Evolutionary conservation across 1,140 invertebrate genomes (phyloP).

Genomic region (Aporrectodea caliginosa): DNA sequence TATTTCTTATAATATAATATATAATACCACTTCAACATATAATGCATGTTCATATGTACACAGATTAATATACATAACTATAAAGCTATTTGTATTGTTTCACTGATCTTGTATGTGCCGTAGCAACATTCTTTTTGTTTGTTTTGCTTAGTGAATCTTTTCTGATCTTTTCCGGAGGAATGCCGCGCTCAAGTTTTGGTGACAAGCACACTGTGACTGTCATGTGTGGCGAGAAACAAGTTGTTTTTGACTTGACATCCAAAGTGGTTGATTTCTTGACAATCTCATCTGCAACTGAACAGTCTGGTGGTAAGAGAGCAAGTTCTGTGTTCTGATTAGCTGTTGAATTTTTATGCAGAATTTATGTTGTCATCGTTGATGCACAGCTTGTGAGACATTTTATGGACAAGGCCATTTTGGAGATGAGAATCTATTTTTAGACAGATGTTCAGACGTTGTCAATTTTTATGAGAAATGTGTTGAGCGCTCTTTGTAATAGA

Average conservation of each 20-base stretch:
- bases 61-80: background rate
- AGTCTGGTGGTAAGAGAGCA: no score
- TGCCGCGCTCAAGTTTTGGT: slow-evolving; percentile 85
- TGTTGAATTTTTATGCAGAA: no score
- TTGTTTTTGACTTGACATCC: slow-evolving; percentile 89
- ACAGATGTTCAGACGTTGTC: no score
- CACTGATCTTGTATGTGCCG: background rate
- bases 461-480: no score
- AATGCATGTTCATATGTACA: background rate
- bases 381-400: no score
- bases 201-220: slow-evolving; percentile 74
- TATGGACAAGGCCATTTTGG: no score
- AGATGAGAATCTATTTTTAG: no score
- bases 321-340: no score
- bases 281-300: slow-evolving; percentile 9
- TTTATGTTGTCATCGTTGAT: no score
- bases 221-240: slow-evolving; percentile 11
- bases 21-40: background rate
- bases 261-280: slow-evolving; percentile 67
- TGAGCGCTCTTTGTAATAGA: no score
- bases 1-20: background rate
- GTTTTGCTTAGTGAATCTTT: slow-evolving; percentile 51
- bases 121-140: no score
- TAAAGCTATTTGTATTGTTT: background rate
- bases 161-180: slow-evolving; percentile 76